A percentile compares a stretch with the other conserved stretches of the same genome.
These are phyloP conservation scores for Craterocephalus amniculus DNA, from an alignment of 2,797 vertebrate species.

Conservation along the genomic window DNA sequence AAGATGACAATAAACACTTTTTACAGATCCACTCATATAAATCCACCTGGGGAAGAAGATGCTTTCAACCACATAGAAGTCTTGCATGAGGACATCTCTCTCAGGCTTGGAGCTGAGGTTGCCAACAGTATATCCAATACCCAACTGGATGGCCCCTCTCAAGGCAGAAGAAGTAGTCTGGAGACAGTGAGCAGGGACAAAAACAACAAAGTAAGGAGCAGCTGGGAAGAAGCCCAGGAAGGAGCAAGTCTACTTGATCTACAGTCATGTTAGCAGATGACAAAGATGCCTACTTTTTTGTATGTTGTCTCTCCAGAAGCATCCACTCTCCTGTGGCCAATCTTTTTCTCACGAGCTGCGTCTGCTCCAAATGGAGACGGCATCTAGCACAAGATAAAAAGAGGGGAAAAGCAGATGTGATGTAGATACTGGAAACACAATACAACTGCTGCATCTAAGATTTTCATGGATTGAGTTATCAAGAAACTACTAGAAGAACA, in stretches of 20 bases:
- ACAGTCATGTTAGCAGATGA: slow-evolving; percentile 55
- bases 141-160: slow-evolving; percentile 96
- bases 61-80: slow-evolving; percentile 98
- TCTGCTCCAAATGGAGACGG: slow-evolving; percentile 82
- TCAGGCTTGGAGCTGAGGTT: slow-evolving; percentile 98
- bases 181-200: slow-evolving; percentile 29
- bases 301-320: slow-evolving; percentile 97
- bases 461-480: slow-evolving; percentile 7
- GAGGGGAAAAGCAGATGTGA: neutral
- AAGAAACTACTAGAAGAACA: slow-evolving; percentile 4
- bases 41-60: slow-evolving; percentile 96
- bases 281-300: slow-evolving; percentile 88
- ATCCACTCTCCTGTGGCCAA: slow-evolving; percentile 94
- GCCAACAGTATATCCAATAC: slow-evolving; percentile 97
- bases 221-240: slow-evolving; percentile 19
- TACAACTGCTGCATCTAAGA: neutral
- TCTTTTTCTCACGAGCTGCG: slow-evolving; percentile 87
- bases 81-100: slow-evolving; percentile 97
- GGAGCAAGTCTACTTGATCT: neutral
- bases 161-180: slow-evolving; percentile 97
- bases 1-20: slow-evolving; percentile 24
- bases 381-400: slow-evolving; percentile 74
- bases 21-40: neutral
- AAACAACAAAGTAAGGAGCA: slow-evolving; percentile 23
- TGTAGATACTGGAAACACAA: neutral